phyloP scores from a whole-genome alignment of 1,140 invertebrate genomes.

The Xylocopa sonorina region DNA sequence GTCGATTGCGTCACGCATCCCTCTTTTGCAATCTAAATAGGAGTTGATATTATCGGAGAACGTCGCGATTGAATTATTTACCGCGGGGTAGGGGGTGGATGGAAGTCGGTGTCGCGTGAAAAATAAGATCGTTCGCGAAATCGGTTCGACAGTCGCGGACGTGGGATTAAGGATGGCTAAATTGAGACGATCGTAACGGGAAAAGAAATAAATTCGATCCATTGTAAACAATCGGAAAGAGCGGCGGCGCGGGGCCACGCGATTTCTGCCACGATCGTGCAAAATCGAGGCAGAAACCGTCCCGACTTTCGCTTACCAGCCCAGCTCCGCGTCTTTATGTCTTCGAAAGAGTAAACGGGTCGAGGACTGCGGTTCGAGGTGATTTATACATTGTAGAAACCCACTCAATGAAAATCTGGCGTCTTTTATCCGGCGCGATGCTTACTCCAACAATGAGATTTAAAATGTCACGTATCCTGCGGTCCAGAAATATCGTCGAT shows the following conservation, averaged over 20 bases:
- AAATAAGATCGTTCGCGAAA: neutral
- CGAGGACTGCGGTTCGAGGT: conserved; percentile 20
- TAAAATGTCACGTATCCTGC: conserved; percentile 33
- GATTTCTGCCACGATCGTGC: neutral
- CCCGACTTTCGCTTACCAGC: conserved; percentile 14
- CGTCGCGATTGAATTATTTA: conserved; percentile 29
- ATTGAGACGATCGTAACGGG: neutral
- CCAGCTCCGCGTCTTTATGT: neutral
- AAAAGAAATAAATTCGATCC: conserved; percentile 12
- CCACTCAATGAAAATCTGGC: conserved; percentile 48
- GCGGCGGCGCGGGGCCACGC: neutral
- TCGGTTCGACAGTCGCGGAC: neutral
- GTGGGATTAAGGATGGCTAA: conserved; percentile 21
- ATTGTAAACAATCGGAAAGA: conserved; percentile 34
- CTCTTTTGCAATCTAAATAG: conserved; percentile 2
- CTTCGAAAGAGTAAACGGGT: conserved; percentile 25
- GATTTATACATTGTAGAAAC: conserved; percentile 39
- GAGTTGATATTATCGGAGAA: conserved; percentile 15
- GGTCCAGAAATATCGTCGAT: neutral
- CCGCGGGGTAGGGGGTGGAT: neutral
- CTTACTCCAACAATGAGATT: conserved; percentile 30
- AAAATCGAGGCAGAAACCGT: neutral
- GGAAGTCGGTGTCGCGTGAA: conserved; percentile 10
- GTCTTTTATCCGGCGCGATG: conserved; percentile 35
- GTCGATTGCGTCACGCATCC: conserved; percentile 43